phyloP scores from a whole-genome alignment of 2,797 vertebrate genomes.

The Dermochelys coriacea region DNA sequence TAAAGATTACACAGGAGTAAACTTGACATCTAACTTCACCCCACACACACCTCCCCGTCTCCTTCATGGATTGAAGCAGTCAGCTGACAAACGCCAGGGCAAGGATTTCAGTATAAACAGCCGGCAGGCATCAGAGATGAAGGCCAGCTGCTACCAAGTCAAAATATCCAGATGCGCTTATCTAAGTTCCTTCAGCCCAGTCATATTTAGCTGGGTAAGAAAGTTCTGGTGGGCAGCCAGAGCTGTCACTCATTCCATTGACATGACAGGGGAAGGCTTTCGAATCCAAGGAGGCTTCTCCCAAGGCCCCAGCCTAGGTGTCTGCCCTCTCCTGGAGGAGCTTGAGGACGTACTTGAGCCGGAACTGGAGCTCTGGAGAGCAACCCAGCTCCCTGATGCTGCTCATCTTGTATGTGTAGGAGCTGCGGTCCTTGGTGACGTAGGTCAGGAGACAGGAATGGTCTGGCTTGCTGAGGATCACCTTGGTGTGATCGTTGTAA shows the following conservation, averaged over 20 bases:
- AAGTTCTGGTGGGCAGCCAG: not conserved
- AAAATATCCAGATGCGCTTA: too few species aligned
- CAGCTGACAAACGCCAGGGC: not conserved
- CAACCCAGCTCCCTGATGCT: slow-evolving; percentile 92
- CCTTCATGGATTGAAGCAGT: not conserved
- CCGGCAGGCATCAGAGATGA: not conserved
- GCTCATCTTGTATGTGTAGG: slow-evolving; percentile 91
- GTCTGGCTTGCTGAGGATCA: slow-evolving; percentile 93
- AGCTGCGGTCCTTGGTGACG: slow-evolving; percentile 92
- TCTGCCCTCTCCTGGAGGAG: slow-evolving; percentile 91
- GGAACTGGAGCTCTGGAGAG: slow-evolving; percentile 89
- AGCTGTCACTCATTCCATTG: not conserved
- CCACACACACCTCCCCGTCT: not conserved
- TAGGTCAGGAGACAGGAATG: slow-evolving; percentile 93
- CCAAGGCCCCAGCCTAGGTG: slow-evolving; percentile 71
- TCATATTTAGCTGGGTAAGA: too few species aligned
- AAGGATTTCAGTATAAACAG: not conserved
- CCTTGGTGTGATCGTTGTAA: slow-evolving; percentile 97
- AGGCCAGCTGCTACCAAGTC: not conserved
- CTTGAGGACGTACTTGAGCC: slow-evolving; percentile 91
- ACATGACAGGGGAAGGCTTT: not conserved
- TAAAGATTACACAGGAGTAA: not conserved
- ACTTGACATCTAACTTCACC: not conserved
- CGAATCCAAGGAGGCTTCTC: not conserved
- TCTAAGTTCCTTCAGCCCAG: not conserved